phyloP scores from a whole-genome alignment of 1,140 invertebrate species.

The Bombus confusus region DNA sequence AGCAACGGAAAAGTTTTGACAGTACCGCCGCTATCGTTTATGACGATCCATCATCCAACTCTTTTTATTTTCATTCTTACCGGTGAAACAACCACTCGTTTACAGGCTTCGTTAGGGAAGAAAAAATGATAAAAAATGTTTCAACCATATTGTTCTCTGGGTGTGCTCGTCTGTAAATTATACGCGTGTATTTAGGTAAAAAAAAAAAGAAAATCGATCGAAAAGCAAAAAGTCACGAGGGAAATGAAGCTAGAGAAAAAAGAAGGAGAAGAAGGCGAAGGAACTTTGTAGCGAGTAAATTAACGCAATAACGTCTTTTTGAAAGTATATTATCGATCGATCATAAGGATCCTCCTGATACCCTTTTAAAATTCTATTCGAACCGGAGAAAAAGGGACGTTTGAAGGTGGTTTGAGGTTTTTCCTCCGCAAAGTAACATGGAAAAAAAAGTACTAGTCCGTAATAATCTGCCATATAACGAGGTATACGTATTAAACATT shows the following conservation, averaged over 20 bases:
- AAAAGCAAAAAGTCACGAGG: not conserved
- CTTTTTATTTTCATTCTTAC: conserved; percentile 28
- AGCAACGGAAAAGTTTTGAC: conserved; percentile 49
- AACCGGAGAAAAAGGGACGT: conserved; percentile 14
- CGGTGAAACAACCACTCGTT: conserved; percentile 14
- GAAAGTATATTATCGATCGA: conserved; percentile 65
- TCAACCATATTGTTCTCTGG: conserved; percentile 53
- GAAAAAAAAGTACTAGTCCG: conserved; percentile 68
- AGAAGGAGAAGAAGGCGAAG: not conserved
- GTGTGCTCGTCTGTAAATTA: conserved; percentile 62
- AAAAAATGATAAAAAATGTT: conserved; percentile 19
- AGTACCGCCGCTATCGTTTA: conserved; percentile 50
- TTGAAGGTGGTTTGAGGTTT: conserved; percentile 45
- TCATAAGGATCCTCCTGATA: conserved; percentile 51
- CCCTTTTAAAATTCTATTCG: conserved; percentile 52
- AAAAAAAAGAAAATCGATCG: conserved; percentile 1
- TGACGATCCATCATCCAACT: conserved; percentile 38
- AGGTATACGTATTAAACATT: conserved; percentile 70
- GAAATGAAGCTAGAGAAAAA: not conserved
- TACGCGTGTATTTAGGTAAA: conserved; percentile 55
- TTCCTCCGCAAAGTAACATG: conserved; percentile 24
- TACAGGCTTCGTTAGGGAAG: conserved; percentile 18
- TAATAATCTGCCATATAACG: conserved; percentile 70
- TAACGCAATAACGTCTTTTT: conserved; percentile 67
- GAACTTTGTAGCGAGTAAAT: conserved; percentile 60